Conservation (phyloP, 2,888 invertebrate genomes). For the Chrysolina americana region DNA sequence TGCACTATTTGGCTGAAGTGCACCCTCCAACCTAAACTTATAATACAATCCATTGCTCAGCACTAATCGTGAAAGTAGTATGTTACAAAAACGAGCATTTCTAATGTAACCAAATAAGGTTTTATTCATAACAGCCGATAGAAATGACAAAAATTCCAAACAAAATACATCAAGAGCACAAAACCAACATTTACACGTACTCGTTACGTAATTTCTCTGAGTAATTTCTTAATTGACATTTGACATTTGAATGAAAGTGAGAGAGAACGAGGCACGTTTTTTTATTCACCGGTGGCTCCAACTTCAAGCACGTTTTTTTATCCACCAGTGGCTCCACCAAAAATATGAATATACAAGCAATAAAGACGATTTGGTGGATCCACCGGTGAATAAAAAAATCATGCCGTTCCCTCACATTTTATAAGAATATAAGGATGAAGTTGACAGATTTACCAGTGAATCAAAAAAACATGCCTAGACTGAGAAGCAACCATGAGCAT, state of each 20-base stretch:
- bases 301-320: no score
- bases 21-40: slow-evolving; percentile 48
- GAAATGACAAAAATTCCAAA: background rate
- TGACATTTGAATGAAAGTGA: background rate
- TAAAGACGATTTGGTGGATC: no score
- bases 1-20: background rate
- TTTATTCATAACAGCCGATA: slow-evolving; percentile 42
- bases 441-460: no score
- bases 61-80: slow-evolving; percentile 29
- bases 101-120: slow-evolving; percentile 22
- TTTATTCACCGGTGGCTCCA: no score
- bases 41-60: slow-evolving; percentile 34
- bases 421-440: no score
- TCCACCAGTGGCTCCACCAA: no score
- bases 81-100: slow-evolving; percentile 20
- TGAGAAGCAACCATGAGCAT: background rate
- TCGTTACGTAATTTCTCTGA: background rate
- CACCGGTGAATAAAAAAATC: no score
- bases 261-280: no score
- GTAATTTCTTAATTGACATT: background rate
- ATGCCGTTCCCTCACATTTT: no score
- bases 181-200: background rate
- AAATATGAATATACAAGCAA: no score
- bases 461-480: no score
- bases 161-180: background rate